Evolutionary conservation across 2,113 vertebrate species (phyloP).

Genomic region (Poeciliopsis turrubarensis): DNA sequence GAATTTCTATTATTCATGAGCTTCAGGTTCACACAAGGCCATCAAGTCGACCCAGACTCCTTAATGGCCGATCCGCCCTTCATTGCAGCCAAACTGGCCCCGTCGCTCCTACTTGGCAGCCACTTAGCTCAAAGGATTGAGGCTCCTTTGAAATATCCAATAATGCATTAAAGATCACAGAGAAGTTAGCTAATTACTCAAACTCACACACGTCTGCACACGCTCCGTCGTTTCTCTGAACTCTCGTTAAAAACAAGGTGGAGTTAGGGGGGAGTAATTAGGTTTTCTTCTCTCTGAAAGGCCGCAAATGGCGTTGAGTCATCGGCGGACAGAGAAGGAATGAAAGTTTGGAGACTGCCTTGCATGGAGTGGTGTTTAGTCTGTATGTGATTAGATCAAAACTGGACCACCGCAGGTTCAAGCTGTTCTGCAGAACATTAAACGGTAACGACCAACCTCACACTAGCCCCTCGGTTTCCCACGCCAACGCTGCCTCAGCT

Average conservation of each 20-base stretch:
- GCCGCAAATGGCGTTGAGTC: conserved; percentile 17
- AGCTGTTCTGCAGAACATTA: background rate
- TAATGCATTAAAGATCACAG: conserved; percentile 66
- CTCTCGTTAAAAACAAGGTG: conserved; percentile 19
- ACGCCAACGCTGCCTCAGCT: conserved; percentile 38
- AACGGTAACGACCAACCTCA: conserved; percentile 56
- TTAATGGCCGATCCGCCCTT: conserved; percentile 57
- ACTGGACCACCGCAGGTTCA: background rate
- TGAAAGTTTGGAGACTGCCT: background rate
- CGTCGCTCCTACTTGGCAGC: conserved; percentile 43
- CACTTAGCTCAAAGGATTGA: conserved; percentile 57
- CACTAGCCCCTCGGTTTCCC: conserved; percentile 38
- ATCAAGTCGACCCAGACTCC: conserved; percentile 43
- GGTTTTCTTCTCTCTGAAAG: conserved; percentile 28
- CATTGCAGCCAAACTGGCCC: conserved; percentile 41
- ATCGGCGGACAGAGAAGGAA: conserved; percentile 29
- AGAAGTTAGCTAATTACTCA: conserved; percentile 59
- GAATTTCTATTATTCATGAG: conserved; percentile 72
- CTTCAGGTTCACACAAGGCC: conserved; percentile 60
- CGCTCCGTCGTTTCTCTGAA: background rate
- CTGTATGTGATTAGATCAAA: background rate
- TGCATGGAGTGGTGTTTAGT: background rate
- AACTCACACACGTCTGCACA: background rate
- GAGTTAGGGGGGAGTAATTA: conserved; percentile 28
- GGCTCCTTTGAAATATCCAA: conserved; percentile 63